Evolutionary conservation across 1,140 invertebrate species (phyloP).

Genomic region (Panagrolaimus sp.): DNA sequence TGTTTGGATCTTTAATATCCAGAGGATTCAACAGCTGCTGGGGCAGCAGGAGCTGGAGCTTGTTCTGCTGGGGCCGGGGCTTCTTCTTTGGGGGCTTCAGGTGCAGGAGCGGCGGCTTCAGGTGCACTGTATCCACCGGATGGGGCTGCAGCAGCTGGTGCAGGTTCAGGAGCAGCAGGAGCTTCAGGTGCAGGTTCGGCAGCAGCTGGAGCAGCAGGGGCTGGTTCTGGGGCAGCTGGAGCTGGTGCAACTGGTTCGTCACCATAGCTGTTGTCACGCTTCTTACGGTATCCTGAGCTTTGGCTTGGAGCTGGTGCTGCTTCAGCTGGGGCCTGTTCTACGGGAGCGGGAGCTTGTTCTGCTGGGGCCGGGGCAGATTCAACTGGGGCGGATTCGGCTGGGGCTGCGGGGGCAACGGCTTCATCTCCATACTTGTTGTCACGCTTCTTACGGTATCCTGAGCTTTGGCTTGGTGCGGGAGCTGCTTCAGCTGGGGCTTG

Average conservation of each 20-base stretch:
- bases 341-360: background rate
- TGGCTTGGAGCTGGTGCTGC: background rate
- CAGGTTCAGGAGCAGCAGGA: background rate
- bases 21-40: slow-evolving; percentile 4
- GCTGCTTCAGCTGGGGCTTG: slow-evolving; percentile 4
- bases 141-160: no score
- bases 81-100: background rate
- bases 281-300: slow-evolving; percentile 5
- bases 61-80: slow-evolving; percentile 12
- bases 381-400: background rate
- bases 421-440: slow-evolving; percentile 6
- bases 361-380: background rate
- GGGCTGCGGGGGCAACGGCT: slow-evolving; percentile 3
- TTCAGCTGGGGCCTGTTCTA: background rate
- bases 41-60: background rate
- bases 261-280: slow-evolving; percentile 12
- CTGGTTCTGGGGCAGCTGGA: slow-evolving; percentile 1
- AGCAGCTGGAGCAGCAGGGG: background rate
- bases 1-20: slow-evolving; percentile 12
- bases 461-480: no score
- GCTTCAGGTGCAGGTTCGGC: background rate
- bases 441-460: slow-evolving; percentile 10
- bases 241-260: slow-evolving; percentile 1
- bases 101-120: slow-evolving; percentile 12
- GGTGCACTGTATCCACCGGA: slow-evolving; percentile 9